Base-by-base conservation (phyloP, 2,797 vertebrate species). In the Okamejei kenojei region DNA sequence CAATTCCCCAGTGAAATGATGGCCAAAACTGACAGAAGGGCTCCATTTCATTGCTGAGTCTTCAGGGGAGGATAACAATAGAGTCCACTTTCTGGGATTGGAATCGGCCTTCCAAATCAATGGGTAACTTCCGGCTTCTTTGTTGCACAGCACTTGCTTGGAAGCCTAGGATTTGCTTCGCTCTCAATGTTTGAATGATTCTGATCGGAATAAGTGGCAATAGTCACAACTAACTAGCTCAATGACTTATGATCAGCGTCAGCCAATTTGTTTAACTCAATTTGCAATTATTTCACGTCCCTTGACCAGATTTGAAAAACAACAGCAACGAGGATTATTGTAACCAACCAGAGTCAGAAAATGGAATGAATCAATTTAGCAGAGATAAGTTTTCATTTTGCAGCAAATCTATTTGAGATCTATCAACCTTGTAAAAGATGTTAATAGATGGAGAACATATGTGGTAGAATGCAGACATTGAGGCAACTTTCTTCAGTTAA, bases 401-500 rank as follows among this genome's bases (percentile, higher is more conserved):
- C 84, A 88, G 58, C 23, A 65, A 81, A 81, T 88, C 61, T 88
- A 63, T 88, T n/a, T n/a, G 79, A 45, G 26, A 58, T 17, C n/a
- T 63, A 88, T 58, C 29, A 88, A 32, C 61, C 15, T 88, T 21
- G n/a, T 35, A 88, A 19, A 88, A 65, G 19, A 88, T 32, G 15
- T 86, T 63, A 63, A 86, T 58, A n/a, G 82, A 86, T 86, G 26
- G 11, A 58, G n/a, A 35, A 90, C 61, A 82, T 65, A 68, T 95
- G 94, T 94, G 95, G 95, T 95, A 94, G 94, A 95, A 93, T 94
- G 94, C 94, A 95, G 95, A 95, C 95, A 95, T 94, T 94, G 94
- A 95, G 95, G 94, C 95, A 95, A 95, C 94, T 95, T 95, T 94
- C 95, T 68, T 90, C 95, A 95, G 94, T 95, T 94, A 94, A 95